These are phyloP conservation scores for Cephonodes hylas DNA, from an alignment of 2,888 invertebrate species.

Conservation along the genomic window DNA sequence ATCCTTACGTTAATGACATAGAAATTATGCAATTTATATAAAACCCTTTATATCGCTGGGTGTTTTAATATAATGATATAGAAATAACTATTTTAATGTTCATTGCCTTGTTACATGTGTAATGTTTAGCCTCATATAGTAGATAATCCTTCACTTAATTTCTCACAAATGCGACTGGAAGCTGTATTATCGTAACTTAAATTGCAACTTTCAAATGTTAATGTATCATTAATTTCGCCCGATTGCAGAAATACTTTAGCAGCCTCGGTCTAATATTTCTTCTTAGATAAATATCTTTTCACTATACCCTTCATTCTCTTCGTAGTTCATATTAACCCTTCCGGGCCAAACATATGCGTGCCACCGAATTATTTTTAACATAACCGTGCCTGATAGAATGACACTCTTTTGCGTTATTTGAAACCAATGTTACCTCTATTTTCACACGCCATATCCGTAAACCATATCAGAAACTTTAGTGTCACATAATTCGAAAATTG, in stretches of 20 bases:
- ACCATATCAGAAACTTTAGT: background rate
- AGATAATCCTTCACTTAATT: background rate
- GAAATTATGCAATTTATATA: background rate
- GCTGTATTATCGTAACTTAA: too few relatives aligned
- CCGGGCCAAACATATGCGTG: too few relatives aligned
- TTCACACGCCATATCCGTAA: background rate
- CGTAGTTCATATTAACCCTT: too few relatives aligned
- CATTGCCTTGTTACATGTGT: background rate
- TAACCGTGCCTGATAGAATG: background rate
- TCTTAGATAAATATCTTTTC: too few relatives aligned
- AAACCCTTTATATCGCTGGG: constrained; percentile 6
- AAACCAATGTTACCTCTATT: background rate
- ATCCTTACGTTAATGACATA: background rate
- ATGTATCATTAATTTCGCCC: too few relatives aligned
- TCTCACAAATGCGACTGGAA: background rate
- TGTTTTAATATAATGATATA: background rate
- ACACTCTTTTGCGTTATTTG: background rate
- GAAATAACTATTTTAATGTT: background rate
- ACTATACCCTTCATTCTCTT: too few relatives aligned
- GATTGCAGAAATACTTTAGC: too few relatives aligned
- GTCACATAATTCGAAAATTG: background rate
- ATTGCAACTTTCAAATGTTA: too few relatives aligned
- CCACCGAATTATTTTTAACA: too few relatives aligned
- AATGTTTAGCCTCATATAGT: background rate
- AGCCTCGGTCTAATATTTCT: too few relatives aligned